phyloP scores from a whole-genome alignment of 2,113 vertebrate genomes.

The Cricetomys ansorgei region DNA sequence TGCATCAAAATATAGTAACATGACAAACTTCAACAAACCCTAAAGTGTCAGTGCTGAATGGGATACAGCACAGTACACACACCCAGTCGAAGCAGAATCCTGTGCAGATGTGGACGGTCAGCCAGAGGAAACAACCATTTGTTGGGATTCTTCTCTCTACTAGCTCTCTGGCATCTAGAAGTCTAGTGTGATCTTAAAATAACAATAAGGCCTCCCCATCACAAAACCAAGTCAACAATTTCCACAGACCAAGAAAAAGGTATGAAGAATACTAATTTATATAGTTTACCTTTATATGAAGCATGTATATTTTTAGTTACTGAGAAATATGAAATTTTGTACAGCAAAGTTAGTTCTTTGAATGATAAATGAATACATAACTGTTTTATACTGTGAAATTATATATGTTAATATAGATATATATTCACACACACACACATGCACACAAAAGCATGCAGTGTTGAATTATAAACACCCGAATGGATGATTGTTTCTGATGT shows the following conservation, averaged over 20 bases:
- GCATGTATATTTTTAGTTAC: conserved; percentile 73
- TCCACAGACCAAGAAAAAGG: conserved; percentile 33
- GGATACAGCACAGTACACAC: not conserved
- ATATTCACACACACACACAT: not conserved
- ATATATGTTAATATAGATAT: not conserved
- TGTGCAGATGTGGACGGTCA: not conserved
- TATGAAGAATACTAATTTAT: conserved; percentile 40
- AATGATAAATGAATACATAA: conserved; percentile 79
- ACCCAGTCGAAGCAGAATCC: not conserved
- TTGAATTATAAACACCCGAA: conserved; percentile 77
- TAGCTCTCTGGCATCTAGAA: not conserved
- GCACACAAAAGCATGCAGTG: conserved; percentile 84
- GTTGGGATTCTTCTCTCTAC: not conserved
- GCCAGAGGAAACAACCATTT: not conserved
- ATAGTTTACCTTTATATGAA: conserved; percentile 75
- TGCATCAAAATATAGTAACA: conserved; percentile 67
- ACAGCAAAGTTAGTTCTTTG: conserved; percentile 74
- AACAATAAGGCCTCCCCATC: not conserved
- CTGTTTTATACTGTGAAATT: conserved; percentile 63
- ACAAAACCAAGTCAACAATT: conserved; percentile 53
- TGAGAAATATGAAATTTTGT: conserved; percentile 68
- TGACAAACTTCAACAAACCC: conserved; percentile 40
- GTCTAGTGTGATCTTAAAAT: conserved; percentile 1
- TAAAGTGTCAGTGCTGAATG: not conserved
- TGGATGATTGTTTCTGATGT: conserved; percentile 71